These are phyloP conservation scores for Catharus fuscescens DNA, from an alignment of 2,113 vertebrate species.

Conservation along the genomic window DNA sequence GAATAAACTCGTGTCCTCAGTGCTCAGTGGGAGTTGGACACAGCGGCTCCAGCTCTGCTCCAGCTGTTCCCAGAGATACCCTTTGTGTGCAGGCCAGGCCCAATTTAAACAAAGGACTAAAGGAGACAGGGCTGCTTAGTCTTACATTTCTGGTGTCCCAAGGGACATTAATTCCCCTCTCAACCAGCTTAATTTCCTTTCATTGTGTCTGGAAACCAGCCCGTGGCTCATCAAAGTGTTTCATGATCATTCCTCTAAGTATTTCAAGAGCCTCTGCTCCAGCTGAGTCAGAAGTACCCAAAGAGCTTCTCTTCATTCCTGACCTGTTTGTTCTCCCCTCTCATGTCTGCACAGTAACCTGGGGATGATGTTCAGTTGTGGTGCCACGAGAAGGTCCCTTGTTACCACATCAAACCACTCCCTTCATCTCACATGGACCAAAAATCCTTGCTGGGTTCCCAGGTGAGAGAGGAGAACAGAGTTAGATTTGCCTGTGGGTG, in stretches of 20 bases:
- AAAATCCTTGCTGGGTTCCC: not conserved
- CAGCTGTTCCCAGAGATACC: not conserved
- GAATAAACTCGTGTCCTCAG: not conserved
- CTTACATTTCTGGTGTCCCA: not conserved
- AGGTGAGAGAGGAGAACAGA: not conserved
- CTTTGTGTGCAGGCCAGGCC: not conserved
- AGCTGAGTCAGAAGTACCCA: not conserved
- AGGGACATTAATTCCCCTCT: not conserved
- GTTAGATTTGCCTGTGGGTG: not conserved
- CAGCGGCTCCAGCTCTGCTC: not conserved
- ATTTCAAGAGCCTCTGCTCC: not conserved
- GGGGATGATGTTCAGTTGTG: not conserved
- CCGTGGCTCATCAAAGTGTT: not conserved
- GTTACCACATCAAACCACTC: not conserved
- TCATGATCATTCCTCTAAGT: not conserved
- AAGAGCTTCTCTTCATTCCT: not conserved
- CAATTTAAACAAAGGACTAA: not conserved
- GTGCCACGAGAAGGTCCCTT: not conserved
- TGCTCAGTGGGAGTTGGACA: conserved; percentile 6
- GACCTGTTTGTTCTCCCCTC: not conserved
- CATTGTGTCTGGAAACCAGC: not conserved
- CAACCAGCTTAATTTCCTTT: not conserved
- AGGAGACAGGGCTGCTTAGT: not conserved
- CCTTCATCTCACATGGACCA: not conserved
- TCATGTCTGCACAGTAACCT: not conserved